Evolutionary conservation across 2,113 vertebrate species (phyloP), one percentile per base, ranked within the genome.

Genomic region (Corythaixoides concolor): DNA sequence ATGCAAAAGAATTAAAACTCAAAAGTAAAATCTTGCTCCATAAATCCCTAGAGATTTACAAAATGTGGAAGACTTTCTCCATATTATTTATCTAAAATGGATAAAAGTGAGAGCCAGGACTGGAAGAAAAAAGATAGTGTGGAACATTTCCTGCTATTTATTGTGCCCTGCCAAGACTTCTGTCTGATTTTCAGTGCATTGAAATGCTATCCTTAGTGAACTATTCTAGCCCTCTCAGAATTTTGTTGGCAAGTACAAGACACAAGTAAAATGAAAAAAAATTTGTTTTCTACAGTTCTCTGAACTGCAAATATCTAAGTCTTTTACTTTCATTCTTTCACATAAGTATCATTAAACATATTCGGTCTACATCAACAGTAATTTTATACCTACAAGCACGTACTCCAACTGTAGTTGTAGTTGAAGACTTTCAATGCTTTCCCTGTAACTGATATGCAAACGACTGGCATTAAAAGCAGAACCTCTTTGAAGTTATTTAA

Each of bases 401-500:
- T 69, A 73, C 32, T 79, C 53, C 55, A 90, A 91, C 83, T 58
- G 27, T 5, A 59, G 33, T 12, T 58, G 27, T 5, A 59, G 33
- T 12, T 85, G 45, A 88, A 88, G 58, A 62, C 27, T 73, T 95
- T 79, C 70, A 73, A 45, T 47, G 26, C 32, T 85, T 89, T 81
- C 45, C 43, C 56, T 73, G 33, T 56, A 76, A 91, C 93, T 82
- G 27, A 82, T 26, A 95, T 58, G 84, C 53, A 93, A 91, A 93
- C 95, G 85, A 58, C 33, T 72, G 30, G 19, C 53, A 75, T 60
- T 94, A 93, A 95, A 96, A 56, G 39, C 56, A 91, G 67, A 90
- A 90, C 14, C 22, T 60, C 69, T 82, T 95, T 93, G 79, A 89
- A 97, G 85, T 85, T 91, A 91, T 81, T 91, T 85, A 90, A 91